Evolutionary conservation across 2,797 vertebrate genomes (phyloP).

Genomic region (Macropus fuliginosus): DNA sequence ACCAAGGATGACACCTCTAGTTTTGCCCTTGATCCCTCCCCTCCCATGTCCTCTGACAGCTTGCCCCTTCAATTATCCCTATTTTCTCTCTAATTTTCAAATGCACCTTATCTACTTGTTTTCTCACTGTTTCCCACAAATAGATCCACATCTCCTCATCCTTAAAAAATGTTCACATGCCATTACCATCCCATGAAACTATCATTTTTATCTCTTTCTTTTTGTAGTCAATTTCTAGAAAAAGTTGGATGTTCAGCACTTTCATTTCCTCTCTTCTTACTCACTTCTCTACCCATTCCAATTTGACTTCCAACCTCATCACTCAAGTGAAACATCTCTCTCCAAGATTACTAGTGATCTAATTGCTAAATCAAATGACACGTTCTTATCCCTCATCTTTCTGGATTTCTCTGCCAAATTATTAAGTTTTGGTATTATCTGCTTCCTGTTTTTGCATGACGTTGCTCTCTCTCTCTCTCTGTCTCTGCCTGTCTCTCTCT

Average conservation of each 20-base stretch:
- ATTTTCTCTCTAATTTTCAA: not conserved
- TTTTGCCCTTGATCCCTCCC: not conserved
- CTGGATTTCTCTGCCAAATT: not conserved
- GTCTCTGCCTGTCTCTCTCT: no score
- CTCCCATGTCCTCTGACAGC: not conserved
- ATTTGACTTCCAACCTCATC: not conserved
- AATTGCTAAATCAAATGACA: not conserved
- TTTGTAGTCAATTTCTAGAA: not conserved
- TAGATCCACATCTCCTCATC: not conserved
- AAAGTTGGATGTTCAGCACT: not conserved
- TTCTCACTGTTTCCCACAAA: not conserved
- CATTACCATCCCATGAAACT: not conserved
- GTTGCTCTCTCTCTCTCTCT: not conserved
- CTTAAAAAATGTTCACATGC: not conserved
- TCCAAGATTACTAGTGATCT: not conserved
- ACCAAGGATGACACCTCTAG: not conserved
- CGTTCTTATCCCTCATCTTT: not conserved
- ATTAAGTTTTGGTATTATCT: no score
- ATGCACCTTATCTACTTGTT: not conserved
- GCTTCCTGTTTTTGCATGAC: not conserved
- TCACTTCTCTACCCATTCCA: not conserved
- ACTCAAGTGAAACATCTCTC: not conserved
- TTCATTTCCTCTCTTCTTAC: not conserved
- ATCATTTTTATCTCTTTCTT: not conserved
- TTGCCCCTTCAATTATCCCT: not conserved